Evolutionary conservation across 2,888 invertebrate species (phyloP), one percentile per base, ranked within the genome.

Genomic region (Altica lythri): DNA sequence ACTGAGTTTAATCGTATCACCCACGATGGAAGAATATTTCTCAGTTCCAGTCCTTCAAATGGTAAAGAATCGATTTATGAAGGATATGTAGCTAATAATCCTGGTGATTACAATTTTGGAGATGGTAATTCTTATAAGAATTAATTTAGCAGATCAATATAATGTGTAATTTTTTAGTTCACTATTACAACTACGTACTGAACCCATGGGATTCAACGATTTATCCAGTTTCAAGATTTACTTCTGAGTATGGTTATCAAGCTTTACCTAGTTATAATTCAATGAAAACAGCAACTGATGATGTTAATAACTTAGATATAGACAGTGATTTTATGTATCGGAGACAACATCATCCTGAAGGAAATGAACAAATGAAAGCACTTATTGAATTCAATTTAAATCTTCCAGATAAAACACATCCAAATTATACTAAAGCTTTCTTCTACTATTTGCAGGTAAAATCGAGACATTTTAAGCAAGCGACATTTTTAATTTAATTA

Each of bases 231-330:
- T 86, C 95, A 0, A 81, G 98, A 66, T 97, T 98, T 75, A 86
- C 89, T 2, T 96, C 98, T 0, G 99, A 99, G 75, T 99, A 94
- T 72, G 99, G 99, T 1, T 89, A 91, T 62, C 97, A 98, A 75
- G 90, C 95, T 0, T 79, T 92, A 60, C 95, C 97, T 0, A 86
- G 89, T 1, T 72, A 86, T 12, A 78, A 80, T 29, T 85, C 92
- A 0, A 80, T 92, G 75, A 71, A 78, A 35, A 80, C 82, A 10
- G 86, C 86, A 0, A 80, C 84, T 1, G 77, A 78, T 10, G 72
- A 76, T 2, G 66, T 70, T 1, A 74, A 56, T 9, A 83, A 86
- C 72, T 78, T 86, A 18, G 64, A 70, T 9, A 61, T 82, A 5
- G 67, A 76, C 1, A 86, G 88, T 46, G 72, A 80, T 0, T 86